Percentiles rank a stretch among this genome's conserved stretches.
phyloP scores from a whole-genome alignment of 2,888 invertebrate genomes.

The Lasioglossum malachurum region DNA sequence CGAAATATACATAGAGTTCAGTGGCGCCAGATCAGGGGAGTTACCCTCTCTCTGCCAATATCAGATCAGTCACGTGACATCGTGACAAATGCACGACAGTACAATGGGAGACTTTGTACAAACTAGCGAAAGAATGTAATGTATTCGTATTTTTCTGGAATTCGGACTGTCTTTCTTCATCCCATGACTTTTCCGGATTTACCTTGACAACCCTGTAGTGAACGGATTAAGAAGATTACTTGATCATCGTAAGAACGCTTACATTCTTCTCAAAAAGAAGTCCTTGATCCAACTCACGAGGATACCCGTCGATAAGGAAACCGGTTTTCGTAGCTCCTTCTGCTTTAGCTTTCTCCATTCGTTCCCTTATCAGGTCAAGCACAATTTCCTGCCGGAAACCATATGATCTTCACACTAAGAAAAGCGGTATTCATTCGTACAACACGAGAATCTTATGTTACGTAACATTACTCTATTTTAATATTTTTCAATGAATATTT shows the following conservation, averaged over 20 bases:
- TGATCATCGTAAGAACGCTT: conserved; percentile 42
- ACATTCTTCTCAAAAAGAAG: conserved; percentile 88
- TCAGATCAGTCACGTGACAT: too few relatives aligned
- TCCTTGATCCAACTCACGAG: conserved; percentile 89
- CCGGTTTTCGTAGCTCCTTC: conserved; percentile 86
- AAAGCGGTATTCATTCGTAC: conserved; percentile 35
- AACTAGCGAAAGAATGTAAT: too few relatives aligned
- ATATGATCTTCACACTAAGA: conserved; percentile 56
- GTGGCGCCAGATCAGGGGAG: too few relatives aligned
- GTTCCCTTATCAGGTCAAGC: conserved; percentile 93
- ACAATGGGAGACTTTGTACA: neutral
- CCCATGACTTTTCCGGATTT: neutral
- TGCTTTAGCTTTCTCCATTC: conserved; percentile 89
- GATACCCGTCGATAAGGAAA: conserved; percentile 91
- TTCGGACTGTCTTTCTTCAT: too few relatives aligned
- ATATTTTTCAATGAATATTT: neutral
- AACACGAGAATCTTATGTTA: conserved; percentile 4
- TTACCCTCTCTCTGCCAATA: too few relatives aligned
- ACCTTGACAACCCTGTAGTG: neutral
- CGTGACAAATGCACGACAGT: too few relatives aligned
- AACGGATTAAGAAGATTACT: neutral
- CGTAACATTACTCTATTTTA: neutral
- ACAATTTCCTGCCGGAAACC: conserved; percentile 90
- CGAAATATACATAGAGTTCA: too few relatives aligned
- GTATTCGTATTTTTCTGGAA: neutral